phyloP scores from a whole-genome alignment of 2,888 invertebrate species.

The Cephus sareptanus region DNA sequence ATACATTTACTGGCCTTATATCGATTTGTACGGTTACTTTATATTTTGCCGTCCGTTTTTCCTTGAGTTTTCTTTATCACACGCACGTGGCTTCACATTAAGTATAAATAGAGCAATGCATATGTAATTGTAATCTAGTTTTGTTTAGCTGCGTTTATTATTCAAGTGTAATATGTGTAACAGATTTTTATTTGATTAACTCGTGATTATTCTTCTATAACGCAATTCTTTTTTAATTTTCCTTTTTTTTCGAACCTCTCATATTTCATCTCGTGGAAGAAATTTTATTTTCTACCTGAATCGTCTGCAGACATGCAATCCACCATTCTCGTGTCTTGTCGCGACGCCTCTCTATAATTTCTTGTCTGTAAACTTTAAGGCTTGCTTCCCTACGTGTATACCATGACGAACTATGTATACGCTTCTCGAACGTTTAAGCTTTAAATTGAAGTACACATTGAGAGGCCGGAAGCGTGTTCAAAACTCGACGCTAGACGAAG shows the following conservation, averaged over 20 bases:
- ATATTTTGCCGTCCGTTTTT: not conserved
- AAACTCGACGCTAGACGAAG: conserved; percentile 21
- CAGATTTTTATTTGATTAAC: not conserved
- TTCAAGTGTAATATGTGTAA: not conserved
- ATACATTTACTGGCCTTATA: not conserved
- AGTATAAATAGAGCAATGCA: not conserved
- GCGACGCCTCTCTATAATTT: not conserved
- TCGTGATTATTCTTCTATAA: not conserved
- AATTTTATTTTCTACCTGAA: not conserved
- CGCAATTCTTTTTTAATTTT: not conserved
- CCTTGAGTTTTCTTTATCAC: not conserved
- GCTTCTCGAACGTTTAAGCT: not conserved
- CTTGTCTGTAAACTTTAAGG: not conserved
- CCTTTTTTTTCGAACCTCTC: not conserved
- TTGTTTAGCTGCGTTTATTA: not conserved
- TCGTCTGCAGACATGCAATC: not conserved
- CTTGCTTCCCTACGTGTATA: not conserved
- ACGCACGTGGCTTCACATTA: not conserved
- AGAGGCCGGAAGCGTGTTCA: not conserved
- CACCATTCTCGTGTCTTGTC: not conserved
- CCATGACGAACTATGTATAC: not conserved
- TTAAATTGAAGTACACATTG: not conserved
- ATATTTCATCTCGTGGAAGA: not conserved
- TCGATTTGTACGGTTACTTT: not conserved
- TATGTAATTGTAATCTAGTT: not conserved